Evolutionary conservation across 1,140 invertebrate species (phyloP).

Genomic region (Caenorhabditis brenneri): DNA sequence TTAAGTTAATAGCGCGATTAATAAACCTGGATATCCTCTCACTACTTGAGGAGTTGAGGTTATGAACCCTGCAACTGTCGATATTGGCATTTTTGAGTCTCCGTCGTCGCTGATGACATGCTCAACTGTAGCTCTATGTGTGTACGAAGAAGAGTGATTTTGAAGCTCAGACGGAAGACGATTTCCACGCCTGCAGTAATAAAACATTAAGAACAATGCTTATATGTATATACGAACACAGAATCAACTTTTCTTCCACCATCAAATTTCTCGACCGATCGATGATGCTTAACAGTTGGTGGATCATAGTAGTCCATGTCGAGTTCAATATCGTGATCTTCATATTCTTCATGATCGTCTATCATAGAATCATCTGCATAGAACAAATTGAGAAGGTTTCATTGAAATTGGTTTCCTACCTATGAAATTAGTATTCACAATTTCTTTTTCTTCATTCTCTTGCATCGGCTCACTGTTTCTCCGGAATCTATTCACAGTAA

Average conservation of each 20-base stretch:
- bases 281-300: background rate
- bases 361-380: conserved; percentile 29
- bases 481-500: background rate
- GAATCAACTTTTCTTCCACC: background rate
- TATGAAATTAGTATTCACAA: background rate
- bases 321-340: conserved; percentile 8
- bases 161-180: no score
- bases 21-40: background rate
- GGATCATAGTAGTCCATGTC: background rate
- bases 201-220: background rate
- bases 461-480: conserved; percentile 32
- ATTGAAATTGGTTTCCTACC: background rate
- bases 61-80: background rate
- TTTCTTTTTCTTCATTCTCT: conserved; percentile 13
- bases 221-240: background rate
- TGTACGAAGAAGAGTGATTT: background rate
- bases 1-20: no score
- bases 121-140: background rate
- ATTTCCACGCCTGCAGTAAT: no score
- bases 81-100: background rate
- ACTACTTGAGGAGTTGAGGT: background rate
- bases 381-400: background rate
- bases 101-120: background rate
- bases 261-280: background rate
- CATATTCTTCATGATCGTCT: conserved; percentile 5